Evolutionary conservation across 2,113 vertebrate genomes (phyloP), one percentile per base, ranked within the genome.

Genomic region (Isurus oxyrinchus): DNA sequence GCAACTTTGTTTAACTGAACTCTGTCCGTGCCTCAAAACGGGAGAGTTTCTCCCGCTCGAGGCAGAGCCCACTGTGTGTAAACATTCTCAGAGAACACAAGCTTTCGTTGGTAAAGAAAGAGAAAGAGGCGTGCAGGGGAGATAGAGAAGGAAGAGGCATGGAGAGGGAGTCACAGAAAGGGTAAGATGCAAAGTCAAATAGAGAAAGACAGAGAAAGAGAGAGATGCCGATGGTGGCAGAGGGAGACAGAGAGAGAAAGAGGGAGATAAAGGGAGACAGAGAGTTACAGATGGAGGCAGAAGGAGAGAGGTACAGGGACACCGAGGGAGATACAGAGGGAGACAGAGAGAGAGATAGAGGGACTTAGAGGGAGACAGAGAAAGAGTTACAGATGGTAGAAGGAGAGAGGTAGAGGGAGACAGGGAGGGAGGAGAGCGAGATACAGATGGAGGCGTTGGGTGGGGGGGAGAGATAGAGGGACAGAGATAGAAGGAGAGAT

Each of bases 1-100:
- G 97, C 97, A 96, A 49, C 97, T 97, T 97, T 96, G 96, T 97
- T 98, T 97, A 97, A 97, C 97, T 97, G 97, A 97, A 98, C 97
- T 97, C 95, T 97, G 97, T 98, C 98, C 98, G 97, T 97, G 97
- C 98, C 97, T 97, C 97, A 97, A 97, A 97, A 96, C 96, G 96
- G 97, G 96, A 97, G 35, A 44, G 95, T 61, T 86, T 96, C 96
- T 96, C 96, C 63, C 96, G 97, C 97, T 97, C 96, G 81, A 11
- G 96, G 97, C 96, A 67, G 5, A 31, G 13, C 67, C 79, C 90
- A 81, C n/a, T 96, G 44, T 5, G 63, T 49, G 40, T 10, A 27
- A 69, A 11, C 44, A 6, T 27, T 13, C 25, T 16, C 11, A 49
- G 67, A 19, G 72, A 40, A 63, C 6, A 2, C 3, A n/a, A 11